phyloP scores from a whole-genome alignment of 2,888 invertebrate species.

The Limnephilus marmoratus region DNA sequence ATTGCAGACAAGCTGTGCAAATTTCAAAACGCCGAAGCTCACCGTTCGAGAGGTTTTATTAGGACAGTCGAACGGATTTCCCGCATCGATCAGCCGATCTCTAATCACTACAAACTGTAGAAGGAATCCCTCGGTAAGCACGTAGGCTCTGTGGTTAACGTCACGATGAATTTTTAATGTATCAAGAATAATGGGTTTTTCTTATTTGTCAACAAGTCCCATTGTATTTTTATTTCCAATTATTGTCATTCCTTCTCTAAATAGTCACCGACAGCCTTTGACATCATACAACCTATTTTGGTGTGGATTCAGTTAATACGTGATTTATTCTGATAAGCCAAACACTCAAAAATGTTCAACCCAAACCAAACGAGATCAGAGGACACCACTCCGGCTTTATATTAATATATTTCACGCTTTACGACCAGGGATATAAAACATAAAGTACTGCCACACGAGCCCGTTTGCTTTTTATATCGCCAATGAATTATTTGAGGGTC shows the following conservation, averaged over 20 bases:
- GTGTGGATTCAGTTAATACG: not conserved
- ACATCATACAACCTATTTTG: not conserved
- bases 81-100: no score
- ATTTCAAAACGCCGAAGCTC: no score
- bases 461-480: constrained; percentile 10
- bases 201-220: not conserved
- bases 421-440: not conserved
- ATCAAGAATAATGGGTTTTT: not conserved
- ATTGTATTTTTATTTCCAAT: not conserved
- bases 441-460: not conserved
- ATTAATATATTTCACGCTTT: constrained; percentile 20
- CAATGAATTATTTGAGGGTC: constrained; percentile 19
- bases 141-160: no score
- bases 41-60: no score
- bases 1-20: no score
- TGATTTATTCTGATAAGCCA: constrained; percentile 2
- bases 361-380: not conserved
- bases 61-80: no score
- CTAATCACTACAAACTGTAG: no score
- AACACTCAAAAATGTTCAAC: not conserved
- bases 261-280: not conserved
- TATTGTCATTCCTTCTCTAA: not conserved
- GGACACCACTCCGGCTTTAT: not conserved
- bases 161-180: no score
- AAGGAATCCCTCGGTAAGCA: no score